A percentile compares a stretch with the other conserved stretches of the same genome.
phyloP scores from a whole-genome alignment of 2,797 vertebrate species.

The Acanthopagrus latus region DNA sequence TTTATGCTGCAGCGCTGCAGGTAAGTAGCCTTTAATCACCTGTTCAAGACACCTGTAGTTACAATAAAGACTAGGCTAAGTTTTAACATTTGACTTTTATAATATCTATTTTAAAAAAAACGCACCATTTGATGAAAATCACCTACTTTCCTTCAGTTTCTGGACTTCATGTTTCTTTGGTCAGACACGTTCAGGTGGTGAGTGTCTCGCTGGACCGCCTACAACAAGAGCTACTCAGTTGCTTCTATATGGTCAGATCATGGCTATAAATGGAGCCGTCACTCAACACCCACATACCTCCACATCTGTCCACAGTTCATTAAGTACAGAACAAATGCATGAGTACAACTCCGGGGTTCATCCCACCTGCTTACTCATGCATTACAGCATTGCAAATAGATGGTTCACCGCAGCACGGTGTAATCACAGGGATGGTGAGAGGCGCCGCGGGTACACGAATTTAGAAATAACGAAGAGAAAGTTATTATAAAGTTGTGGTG shows the following conservation, averaged over 20 bases:
- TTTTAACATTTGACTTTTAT: background rate
- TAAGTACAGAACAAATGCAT: conserved; percentile 27
- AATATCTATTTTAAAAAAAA: background rate
- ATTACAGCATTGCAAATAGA: conserved; percentile 40
- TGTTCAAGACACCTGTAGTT: background rate
- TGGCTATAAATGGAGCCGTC: conserved; percentile 23
- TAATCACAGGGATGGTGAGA: conserved; percentile 14
- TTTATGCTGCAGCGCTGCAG: conserved; percentile 28
- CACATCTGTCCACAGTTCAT: conserved; percentile 17
- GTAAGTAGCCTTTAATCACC: background rate
- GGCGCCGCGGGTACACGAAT: conserved; percentile 18
- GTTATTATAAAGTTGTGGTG: background rate
- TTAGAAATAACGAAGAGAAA: conserved; percentile 31
- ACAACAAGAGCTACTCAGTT: conserved; percentile 9
- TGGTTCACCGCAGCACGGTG: conserved; percentile 12
- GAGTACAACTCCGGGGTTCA: conserved; percentile 34
- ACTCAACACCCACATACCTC: conserved; percentile 14
- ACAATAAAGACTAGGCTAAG: background rate
- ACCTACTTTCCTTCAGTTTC: background rate
- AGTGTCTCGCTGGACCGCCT: background rate
- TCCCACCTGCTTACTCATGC: conserved; percentile 12
- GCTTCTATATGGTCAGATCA: conserved; percentile 12
- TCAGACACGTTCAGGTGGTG: background rate
- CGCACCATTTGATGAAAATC: background rate
- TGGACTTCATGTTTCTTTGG: background rate